phyloP scores from a whole-genome alignment of 2,888 invertebrate genomes.

The Agrochola circellaris region DNA sequence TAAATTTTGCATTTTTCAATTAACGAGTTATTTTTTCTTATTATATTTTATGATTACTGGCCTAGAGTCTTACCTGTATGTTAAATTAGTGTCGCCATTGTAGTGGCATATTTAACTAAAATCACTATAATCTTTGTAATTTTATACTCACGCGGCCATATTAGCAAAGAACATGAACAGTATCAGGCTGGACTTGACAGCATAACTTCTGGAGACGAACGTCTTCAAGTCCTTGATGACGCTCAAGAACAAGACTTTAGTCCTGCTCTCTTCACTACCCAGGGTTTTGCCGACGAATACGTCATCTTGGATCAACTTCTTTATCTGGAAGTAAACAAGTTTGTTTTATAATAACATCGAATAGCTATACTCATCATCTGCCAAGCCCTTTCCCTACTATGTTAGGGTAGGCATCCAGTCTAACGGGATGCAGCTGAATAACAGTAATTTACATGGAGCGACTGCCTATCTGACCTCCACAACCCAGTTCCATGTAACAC shows the following conservation, averaged over 20 bases:
- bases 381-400: too few species aligned
- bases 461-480: too few species aligned
- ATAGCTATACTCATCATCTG: not conserved
- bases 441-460: too few species aligned
- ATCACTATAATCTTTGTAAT: not conserved
- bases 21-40: too few species aligned
- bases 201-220: constrained; percentile 84
- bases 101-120: not conserved
- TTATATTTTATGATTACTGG: too few species aligned
- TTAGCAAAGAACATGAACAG: constrained; percentile 87
- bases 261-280: constrained; percentile 80
- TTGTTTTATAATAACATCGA: not conserved
- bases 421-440: too few species aligned
- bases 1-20: too few species aligned
- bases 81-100: too few species aligned
- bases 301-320: constrained; percentile 83
- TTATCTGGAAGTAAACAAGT: constrained; percentile 74
- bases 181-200: constrained; percentile 83
- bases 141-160: constrained; percentile 86
- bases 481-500: too few species aligned
- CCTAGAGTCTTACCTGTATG: too few species aligned
- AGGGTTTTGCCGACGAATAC: constrained; percentile 80
- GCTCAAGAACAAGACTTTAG: constrained; percentile 81
- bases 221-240: constrained; percentile 84
- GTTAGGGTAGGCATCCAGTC: too few species aligned